Conservation (phyloP, 2,888 invertebrate species). For the Drosophila ezoana region DNA sequence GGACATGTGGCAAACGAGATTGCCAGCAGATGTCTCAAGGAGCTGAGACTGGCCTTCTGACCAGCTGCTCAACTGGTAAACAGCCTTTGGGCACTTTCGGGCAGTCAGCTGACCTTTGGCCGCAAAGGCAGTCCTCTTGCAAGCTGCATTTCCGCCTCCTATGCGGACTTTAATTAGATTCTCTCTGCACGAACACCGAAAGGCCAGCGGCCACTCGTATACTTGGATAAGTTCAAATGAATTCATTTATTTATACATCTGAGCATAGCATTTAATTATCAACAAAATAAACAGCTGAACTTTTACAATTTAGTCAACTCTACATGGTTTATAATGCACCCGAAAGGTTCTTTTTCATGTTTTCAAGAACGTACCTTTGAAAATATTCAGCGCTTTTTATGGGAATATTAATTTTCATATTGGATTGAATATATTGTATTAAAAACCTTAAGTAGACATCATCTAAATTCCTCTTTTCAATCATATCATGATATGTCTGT, state of each 20-base stretch:
- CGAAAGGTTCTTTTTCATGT: too few species aligned
- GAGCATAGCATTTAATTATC: conserved; percentile 12
- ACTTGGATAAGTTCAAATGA: conserved; percentile 48
- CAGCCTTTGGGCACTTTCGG: conserved; percentile 44
- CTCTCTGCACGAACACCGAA: conserved; percentile 17
- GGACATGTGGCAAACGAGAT: conserved; percentile 24
- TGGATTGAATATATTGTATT: too few species aligned
- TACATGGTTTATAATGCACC: too few species aligned
- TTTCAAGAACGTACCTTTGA: too few species aligned
- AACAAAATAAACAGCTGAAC: background rate
- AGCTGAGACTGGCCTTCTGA: conserved; percentile 15
- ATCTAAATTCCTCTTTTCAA: too few species aligned
- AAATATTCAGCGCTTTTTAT: too few species aligned
- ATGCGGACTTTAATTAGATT: conserved; percentile 71
- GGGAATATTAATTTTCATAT: too few species aligned
- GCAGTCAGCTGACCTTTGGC: conserved; percentile 47
- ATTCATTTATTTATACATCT: conserved; percentile 45
- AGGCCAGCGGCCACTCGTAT: conserved; percentile 15
- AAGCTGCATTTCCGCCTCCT: conserved; percentile 54
- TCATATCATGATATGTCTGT: too few species aligned
- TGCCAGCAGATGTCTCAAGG: conserved; percentile 52
- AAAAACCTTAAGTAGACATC: too few species aligned
- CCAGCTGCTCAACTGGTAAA: conserved; percentile 32
- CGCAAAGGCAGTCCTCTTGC: conserved; percentile 29
- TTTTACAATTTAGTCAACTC: too few species aligned